These are phyloP conservation scores for Brachypteracias leptosomus DNA, from an alignment of 2,113 vertebrate species.

Conservation along the genomic window DNA sequence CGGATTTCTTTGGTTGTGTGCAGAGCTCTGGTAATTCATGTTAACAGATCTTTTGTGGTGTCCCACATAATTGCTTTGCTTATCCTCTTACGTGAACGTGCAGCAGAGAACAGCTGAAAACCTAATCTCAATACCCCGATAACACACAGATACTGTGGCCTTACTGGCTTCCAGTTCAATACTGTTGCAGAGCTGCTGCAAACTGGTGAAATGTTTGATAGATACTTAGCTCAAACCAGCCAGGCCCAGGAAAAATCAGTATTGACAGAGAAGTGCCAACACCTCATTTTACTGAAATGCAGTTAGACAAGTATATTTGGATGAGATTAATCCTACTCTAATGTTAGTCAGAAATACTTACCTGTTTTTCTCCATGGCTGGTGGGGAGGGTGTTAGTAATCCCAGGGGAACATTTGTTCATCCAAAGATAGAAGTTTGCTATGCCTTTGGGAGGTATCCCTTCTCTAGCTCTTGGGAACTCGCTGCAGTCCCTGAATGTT, in stretches of 20 bases:
- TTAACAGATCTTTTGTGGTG: not conserved
- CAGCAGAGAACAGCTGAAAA: not conserved
- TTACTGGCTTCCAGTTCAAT: not conserved
- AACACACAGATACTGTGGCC: not conserved
- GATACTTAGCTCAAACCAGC: not conserved
- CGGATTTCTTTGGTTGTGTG: not conserved
- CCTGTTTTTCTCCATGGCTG: not conserved
- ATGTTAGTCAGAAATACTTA: not conserved
- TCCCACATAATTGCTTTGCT: not conserved
- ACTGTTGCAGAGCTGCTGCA: not conserved
- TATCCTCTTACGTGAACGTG: not conserved
- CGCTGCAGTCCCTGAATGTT: rapidly evolving
- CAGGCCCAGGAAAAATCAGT: not conserved
- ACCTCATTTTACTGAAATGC: not conserved
- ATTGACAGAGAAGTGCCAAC: not conserved
- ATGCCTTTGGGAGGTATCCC: rapidly evolving
- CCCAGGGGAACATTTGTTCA: not conserved
- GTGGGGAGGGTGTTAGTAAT: not conserved
- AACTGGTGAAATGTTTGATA: not conserved
- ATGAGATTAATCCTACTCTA: not conserved
- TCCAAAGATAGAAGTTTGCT: not conserved
- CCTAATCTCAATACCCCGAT: not conserved
- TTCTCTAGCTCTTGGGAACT: not conserved
- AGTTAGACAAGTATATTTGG: not conserved
- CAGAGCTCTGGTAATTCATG: not conserved